phyloP scores from a whole-genome alignment of 2,797 vertebrate genomes.

The Luscinia luscinia region DNA sequence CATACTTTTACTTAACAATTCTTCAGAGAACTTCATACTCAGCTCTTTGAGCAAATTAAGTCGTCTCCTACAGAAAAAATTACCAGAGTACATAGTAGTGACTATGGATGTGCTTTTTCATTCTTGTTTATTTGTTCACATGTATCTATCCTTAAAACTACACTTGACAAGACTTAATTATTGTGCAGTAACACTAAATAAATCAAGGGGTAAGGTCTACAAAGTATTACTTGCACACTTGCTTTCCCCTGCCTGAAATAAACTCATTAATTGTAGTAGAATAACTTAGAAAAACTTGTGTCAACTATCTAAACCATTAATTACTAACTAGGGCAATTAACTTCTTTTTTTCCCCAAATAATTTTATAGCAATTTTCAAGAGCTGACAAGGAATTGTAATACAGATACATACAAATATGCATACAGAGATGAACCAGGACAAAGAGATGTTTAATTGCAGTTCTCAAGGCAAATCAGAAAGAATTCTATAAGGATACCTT shows the following conservation, averaged over 20 bases:
- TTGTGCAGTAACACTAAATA: not conserved
- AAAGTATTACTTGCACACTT: not conserved
- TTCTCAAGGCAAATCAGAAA: not conserved
- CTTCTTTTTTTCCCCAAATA: not conserved
- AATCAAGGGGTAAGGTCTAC: not conserved
- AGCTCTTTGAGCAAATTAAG: not conserved
- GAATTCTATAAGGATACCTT: not conserved
- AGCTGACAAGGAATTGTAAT: not conserved
- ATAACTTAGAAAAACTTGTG: not conserved
- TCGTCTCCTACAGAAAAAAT: not conserved
- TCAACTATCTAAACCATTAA: not conserved
- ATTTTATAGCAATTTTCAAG: not conserved
- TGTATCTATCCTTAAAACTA: not conserved
- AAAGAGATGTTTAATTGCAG: not conserved
- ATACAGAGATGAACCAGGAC: not conserved
- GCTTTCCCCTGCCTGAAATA: not conserved
- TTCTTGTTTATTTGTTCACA: not conserved
- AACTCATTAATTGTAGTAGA: not conserved
- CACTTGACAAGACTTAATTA: not conserved
- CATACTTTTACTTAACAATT: not conserved
- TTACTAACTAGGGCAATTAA: accelerated
- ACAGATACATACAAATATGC: not conserved
- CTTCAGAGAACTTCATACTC: not conserved
- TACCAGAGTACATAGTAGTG: not conserved
- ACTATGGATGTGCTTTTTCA: not conserved